A percentile compares a stretch with the other conserved stretches of the same genome.
phyloP scores from a whole-genome alignment of 2,888 invertebrate genomes.

The Osedax fenrisi region DNA sequence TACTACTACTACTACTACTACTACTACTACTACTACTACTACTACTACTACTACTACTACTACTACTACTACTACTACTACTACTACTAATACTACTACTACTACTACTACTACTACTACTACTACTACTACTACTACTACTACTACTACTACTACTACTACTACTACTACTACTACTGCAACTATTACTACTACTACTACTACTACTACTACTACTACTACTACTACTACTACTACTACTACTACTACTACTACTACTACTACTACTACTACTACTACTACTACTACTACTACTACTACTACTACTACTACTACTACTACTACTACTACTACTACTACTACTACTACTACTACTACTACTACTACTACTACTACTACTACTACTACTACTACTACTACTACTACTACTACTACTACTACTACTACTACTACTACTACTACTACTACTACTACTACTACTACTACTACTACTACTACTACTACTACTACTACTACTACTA shows the following conservation, averaged over 20 bases:
- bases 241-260: not conserved
- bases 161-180: too few species aligned
- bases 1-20: too few species aligned
- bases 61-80: too few species aligned
- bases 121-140: too few species aligned
- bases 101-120: too few species aligned
- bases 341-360: constrained; percentile 8
- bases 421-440: constrained; percentile 4
- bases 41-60: constrained; percentile 10
- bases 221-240: too few species aligned
- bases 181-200: too few species aligned
- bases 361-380: not conserved
- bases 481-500: not conserved
- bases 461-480: constrained; percentile 15
- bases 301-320: too few species aligned
- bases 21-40: constrained; percentile 18
- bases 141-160: too few species aligned
- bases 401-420: constrained; percentile 14
- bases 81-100: too few species aligned
- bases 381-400: not conserved
- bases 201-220: too few species aligned
- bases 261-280: constrained; percentile 8
- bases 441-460: not conserved
- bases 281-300: constrained; percentile 22
- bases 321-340: constrained; percentile 1